A percentile compares a stretch with the other conserved stretches of the same genome.
phyloP scores from a whole-genome alignment of 1,140 invertebrate species.

The Eupristina koningsbergeri region DNA sequence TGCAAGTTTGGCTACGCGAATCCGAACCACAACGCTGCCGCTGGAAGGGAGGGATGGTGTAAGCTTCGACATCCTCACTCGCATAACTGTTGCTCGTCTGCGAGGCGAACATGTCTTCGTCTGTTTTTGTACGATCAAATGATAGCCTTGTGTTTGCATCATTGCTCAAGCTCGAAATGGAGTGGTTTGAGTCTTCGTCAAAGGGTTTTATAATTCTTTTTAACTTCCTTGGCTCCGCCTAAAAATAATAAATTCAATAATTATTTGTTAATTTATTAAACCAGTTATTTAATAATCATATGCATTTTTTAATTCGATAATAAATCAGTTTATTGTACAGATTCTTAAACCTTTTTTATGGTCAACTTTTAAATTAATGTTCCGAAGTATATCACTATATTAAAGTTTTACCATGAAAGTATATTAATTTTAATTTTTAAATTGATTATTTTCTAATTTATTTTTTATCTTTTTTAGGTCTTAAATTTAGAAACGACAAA shows the following conservation, averaged over 20 bases:
- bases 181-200: conserved; percentile 63
- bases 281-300: no score
- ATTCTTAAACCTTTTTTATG: no score
- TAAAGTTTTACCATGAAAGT: no score
- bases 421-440: no score
- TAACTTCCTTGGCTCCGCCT: conserved; percentile 56
- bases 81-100: conserved; percentile 36
- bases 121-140: conserved; percentile 51
- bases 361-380: no score
- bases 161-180: conserved; percentile 45
- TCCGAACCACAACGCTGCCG: conserved; percentile 24
- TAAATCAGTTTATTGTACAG: no score
- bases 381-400: no score
- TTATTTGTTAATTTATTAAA: no score
- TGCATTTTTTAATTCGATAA: no score
- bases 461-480: no score
- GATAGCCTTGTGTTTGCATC: conserved; percentile 46
- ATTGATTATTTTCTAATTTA: no score
- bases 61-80: conserved; percentile 42
- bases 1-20: conserved; percentile 54
- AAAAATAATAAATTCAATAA: neutral
- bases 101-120: conserved; percentile 60
- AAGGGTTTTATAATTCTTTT: conserved; percentile 66
- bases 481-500: no score
- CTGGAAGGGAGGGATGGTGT: conserved; percentile 6